Evolutionary conservation across 2,888 invertebrate species (phyloP), one percentile per base, ranked within the genome.

Genomic region (Helleia helle): DNA sequence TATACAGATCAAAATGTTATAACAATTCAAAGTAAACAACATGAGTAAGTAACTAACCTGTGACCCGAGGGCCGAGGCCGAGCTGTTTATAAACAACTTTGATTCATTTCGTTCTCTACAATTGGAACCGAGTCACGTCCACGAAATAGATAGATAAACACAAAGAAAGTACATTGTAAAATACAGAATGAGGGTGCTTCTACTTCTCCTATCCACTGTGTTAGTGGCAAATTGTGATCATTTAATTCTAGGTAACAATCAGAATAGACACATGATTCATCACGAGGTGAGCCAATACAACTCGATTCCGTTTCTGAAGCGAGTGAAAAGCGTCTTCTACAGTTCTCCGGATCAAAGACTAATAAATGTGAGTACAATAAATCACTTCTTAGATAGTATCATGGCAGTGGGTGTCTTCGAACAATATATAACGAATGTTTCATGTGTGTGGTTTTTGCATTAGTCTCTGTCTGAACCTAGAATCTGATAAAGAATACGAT

Each of bases 251-350:
- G 71, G 72, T 1, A 58, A 67, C 45, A 46, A 56, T 2, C 57
- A 50, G 27, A 55, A 55, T 22, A 59, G 47, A 13, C 41, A 50
- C 3, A 40, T 70, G 41, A 48, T 73, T 11, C 51, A 63, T 47
- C 63, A 67, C 7, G 55, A 54, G 2, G 43, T 47, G 11, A 55
- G 54, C 0, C 44, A 61, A 6, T 68, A 59, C 36, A 13, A 49
- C 2, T 55, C 56, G 0, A 59, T 68, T 12, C 71, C 69, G 1
- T 62, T 61, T 8, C 43, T 51, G 1, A 70, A 57, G 41, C 56
- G 70, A 31, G 59, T 56, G 4, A 71, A 71, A 44, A 53, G 59
- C 36, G 50, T 64, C 4, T 71, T 72, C 40, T 74, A 51, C 28
- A 61, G 46, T 38, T 69, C 62, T 39, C 47, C 51, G 0, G 53